Evolutionary conservation across 2,888 invertebrate genomes (phyloP), one percentile per base, ranked within the genome.

Genomic region (Trichogramma dendrolimi): DNA sequence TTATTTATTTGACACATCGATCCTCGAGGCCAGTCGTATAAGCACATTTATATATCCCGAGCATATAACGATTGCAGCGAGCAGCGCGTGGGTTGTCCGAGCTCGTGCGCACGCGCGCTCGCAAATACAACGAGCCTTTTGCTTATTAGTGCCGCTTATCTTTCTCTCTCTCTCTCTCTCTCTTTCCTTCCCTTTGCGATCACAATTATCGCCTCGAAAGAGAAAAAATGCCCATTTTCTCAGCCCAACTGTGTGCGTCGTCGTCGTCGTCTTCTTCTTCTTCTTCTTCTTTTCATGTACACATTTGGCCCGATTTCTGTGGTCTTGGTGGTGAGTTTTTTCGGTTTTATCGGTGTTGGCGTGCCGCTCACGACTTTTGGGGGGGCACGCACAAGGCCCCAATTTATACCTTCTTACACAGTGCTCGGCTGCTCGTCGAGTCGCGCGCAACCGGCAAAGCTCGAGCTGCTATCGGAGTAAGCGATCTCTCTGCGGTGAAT

Each of bases 1-100:
- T 72, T 71, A 71, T 72, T 71, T 71, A 71, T 71, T 69, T 69
- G 71, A 70, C 69, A 68, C 64, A 67, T 67, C 61, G 62, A 63
- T 49, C 67, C 68, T 64, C 61, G 63, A 65, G 69, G 68, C 62
- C 67, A 66, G 68, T 64, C 64, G 63, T 60, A 62, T 67, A 55
- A 38, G 39, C 7, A 27, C 27, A 27, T 27, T 27, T 69, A 66
- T 68, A 67, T 49, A 61, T 64, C 55, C 64, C 40, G 47, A 44
- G 55, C 58, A 47, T 62, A 42, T 27, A 48, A 42, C 39, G 27
- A 10, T 27, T 27, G 27, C 27, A 27, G 3, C 54, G 38, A 14
- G 42, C 8, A 4, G 38, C 10, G 27, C 38, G 27, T 39, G 47
- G 14, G 47, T n/a, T 14, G 47, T n/a, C 47, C 14, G 47, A n/a